Evolutionary conservation across 2,113 vertebrate species (phyloP).

Genomic region (Menidia beryllina): DNA sequence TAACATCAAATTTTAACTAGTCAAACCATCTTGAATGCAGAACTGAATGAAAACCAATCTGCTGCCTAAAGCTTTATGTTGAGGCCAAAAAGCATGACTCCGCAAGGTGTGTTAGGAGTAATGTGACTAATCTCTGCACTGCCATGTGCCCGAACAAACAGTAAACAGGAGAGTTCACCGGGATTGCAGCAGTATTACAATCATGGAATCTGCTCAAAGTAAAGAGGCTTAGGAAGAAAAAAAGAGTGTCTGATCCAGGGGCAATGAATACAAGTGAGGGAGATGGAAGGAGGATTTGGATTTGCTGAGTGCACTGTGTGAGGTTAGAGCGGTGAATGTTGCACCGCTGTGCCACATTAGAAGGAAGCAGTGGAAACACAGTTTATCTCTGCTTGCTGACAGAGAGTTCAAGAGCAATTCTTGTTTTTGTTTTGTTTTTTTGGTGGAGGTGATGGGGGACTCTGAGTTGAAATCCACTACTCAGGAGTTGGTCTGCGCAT

Average conservation of each 20-base stretch:
- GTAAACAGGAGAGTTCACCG: slow-evolving; percentile 4
- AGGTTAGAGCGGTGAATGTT: slow-evolving; percentile 60
- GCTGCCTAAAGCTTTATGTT: no score
- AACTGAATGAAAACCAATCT: no score
- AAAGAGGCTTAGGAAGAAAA: slow-evolving; percentile 12
- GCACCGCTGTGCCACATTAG: slow-evolving; percentile 44
- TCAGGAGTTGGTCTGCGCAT: background rate
- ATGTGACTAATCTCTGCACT: background rate
- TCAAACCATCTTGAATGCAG: no score
- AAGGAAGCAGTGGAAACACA: slow-evolving; percentile 7
- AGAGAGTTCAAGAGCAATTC: slow-evolving; percentile 3
- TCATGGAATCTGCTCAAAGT: slow-evolving; percentile 25
- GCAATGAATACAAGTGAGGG: slow-evolving; percentile 39
- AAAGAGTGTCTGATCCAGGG: slow-evolving; percentile 15
- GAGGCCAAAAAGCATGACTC: no score
- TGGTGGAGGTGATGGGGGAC: background rate
- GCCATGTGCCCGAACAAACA: background rate
- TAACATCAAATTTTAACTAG: no score
- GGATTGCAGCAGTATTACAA: background rate
- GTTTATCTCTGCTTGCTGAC: background rate
- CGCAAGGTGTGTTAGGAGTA: background rate
- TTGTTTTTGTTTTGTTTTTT: no score
- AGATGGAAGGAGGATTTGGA: slow-evolving; percentile 33
- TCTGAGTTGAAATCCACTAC: background rate
- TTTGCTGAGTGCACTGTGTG: slow-evolving; percentile 50